phyloP scores from a whole-genome alignment of 2,888 invertebrate species.

The Podabrus alpinus region DNA sequence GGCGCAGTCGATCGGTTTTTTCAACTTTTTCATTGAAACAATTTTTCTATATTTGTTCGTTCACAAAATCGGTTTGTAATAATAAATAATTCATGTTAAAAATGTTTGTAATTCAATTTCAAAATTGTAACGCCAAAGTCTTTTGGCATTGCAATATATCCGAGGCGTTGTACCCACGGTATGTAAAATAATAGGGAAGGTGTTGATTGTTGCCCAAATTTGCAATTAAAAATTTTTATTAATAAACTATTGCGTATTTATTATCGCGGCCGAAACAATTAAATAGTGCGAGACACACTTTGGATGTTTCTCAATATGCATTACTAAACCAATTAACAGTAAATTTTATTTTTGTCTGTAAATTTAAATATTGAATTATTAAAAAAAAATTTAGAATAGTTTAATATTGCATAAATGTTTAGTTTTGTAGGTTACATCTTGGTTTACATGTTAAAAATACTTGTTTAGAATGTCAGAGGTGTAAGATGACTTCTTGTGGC shows the following conservation, averaged over 20 bases:
- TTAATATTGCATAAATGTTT: slow-evolving; percentile 4
- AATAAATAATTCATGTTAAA: neutral
- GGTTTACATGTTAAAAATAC: slow-evolving; percentile 2
- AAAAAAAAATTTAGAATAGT: neutral
- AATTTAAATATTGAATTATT: slow-evolving; percentile 3
- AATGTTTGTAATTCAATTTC: neutral
- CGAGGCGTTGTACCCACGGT: neutral
- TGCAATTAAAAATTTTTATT: neutral
- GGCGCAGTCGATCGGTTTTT: neutral
- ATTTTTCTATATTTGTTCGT: no score
- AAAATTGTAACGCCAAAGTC: neutral
- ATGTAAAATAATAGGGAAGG: neutral
- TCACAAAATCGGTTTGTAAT: neutral
- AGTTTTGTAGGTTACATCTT: slow-evolving; percentile 7
- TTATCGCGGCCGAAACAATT: neutral
- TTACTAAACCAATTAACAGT: neutral
- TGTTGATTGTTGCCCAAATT: neutral
- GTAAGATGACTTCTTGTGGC: neutral
- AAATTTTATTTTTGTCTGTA: neutral
- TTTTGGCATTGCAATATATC: neutral
- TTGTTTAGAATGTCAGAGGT: slow-evolving; percentile 8
- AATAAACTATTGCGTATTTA: neutral
- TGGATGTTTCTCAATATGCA: neutral
- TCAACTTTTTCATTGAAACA: no score
- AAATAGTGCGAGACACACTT: neutral